Conservation (phyloP, 2,113 vertebrate genomes). For the Fulmarus glacialis region DNA sequence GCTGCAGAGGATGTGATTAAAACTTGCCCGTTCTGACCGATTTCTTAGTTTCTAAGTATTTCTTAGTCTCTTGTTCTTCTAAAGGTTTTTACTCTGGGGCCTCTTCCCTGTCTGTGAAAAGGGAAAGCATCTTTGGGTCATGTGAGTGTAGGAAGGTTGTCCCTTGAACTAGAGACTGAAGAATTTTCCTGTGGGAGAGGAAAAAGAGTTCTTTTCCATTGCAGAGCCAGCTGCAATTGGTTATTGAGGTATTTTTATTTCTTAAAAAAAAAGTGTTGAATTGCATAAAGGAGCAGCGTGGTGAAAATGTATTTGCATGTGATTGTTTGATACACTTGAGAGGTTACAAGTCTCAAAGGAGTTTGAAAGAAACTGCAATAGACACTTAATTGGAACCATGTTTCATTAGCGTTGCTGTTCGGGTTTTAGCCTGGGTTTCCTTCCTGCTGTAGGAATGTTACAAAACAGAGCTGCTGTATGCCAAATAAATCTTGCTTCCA, state of each 20-base stretch:
- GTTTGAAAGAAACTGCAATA: not conserved
- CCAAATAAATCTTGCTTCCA: not conserved
- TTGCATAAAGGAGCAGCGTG: not conserved
- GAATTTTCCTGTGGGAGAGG: not conserved
- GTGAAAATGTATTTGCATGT: conserved; percentile 12
- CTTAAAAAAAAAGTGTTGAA: not conserved
- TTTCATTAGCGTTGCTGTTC: not conserved
- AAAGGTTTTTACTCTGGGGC: not conserved
- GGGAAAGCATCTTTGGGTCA: not conserved
- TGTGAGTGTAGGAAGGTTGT: not conserved
- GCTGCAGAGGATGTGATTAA: not conserved
- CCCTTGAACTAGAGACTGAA: not conserved
- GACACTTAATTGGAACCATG: conserved; percentile 27
- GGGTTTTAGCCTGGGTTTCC: not conserved
- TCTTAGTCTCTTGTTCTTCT: not conserved
- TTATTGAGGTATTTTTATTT: not conserved
- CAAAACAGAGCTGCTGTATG: not conserved
- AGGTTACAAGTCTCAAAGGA: conserved; percentile 1
- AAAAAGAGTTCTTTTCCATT: not conserved
- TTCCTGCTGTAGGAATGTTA: not conserved
- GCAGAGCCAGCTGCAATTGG: not conserved
- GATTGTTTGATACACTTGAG: conserved; percentile 22
- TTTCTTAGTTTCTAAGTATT: not conserved
- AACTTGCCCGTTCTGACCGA: accelerated
- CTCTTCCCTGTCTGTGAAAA: not conserved